phyloP scores from a whole-genome alignment of 2,113 vertebrate genomes.

The Pyxicephalus adspersus region DNA sequence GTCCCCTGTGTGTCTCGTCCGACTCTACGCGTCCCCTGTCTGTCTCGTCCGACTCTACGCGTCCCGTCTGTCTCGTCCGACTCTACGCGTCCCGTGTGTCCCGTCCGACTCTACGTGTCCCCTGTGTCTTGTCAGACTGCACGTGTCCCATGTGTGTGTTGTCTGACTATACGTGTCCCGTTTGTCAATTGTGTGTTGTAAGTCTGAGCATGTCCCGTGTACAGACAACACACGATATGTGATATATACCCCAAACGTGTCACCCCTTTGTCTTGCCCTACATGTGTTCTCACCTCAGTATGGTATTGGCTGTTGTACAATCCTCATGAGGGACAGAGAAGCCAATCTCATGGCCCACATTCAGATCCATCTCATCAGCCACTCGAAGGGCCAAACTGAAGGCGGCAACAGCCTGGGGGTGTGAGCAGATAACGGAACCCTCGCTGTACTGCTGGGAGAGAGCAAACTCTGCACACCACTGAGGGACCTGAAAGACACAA shows the following conservation, averaged over 20 bases:
- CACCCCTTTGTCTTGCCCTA: not conserved
- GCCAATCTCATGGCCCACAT: conserved; percentile 90
- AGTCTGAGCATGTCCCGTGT: not conserved
- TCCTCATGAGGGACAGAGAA: conserved; percentile 93
- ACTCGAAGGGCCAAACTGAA: conserved; percentile 86
- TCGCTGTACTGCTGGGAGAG: conserved; percentile 82
- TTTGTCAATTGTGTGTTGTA: too few relatives aligned
- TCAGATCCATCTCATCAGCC: conserved; percentile 96
- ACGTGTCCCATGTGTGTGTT: not conserved
- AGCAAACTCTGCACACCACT: conserved; percentile 93
- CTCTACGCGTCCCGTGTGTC: too few relatives aligned
- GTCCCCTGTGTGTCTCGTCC: too few relatives aligned
- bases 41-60: too few relatives aligned
- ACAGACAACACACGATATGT: not conserved
- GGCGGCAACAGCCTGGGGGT: conserved; percentile 84
- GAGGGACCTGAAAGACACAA: conserved; percentile 79
- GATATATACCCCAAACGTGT: not conserved
- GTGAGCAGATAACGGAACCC: conserved; percentile 85
- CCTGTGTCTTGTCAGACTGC: too few relatives aligned
- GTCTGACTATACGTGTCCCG: too few relatives aligned
- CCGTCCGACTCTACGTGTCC: not conserved
- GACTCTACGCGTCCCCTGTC: too few relatives aligned
- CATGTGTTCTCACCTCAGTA: conserved; percentile 79
- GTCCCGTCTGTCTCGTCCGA: too few relatives aligned
- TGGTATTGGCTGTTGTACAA: conserved; percentile 84